A percentile compares a stretch with the other conserved stretches of the same genome.
Evolutionary conservation across 2,888 invertebrate genomes (phyloP).

Genomic region (Drosophila siamana): DNA sequence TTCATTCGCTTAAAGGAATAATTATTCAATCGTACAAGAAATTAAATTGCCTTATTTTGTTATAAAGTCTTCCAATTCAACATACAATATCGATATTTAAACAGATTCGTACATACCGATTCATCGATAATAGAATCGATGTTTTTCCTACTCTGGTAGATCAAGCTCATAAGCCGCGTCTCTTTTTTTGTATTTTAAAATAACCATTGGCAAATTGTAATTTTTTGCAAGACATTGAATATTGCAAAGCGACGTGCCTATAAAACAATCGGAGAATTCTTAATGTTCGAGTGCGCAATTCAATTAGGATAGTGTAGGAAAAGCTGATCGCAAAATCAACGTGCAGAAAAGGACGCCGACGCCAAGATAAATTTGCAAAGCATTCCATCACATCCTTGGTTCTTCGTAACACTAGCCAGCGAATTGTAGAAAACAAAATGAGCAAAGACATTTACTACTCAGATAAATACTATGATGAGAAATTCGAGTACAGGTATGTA

Average conservation of each 20-base stretch:
- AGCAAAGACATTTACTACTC: slow-evolving; percentile 95
- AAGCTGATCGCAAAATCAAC: slow-evolving; percentile 12
- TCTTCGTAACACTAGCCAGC: background rate
- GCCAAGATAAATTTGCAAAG: slow-evolving; percentile 11
- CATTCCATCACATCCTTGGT: slow-evolving; percentile 32
- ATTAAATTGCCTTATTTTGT: no score
- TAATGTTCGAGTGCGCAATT: background rate
- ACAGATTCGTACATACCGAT: slow-evolving; percentile 3
- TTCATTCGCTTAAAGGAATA: no score
- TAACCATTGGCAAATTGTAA: slow-evolving; percentile 30
- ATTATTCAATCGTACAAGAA: no score
- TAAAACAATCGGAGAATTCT: background rate
- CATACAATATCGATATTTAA: background rate
- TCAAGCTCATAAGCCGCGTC: slow-evolving; percentile 57
- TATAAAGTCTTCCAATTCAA: no score
- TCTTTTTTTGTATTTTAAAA: slow-evolving; percentile 61
- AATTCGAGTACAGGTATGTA: slow-evolving; percentile 95
- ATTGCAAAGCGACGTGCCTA: background rate
- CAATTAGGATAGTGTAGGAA: background rate
- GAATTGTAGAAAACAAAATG: slow-evolving; percentile 84
- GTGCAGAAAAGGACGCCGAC: slow-evolving; percentile 44
- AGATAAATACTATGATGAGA: slow-evolving; percentile 96
- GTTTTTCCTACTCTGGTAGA: slow-evolving; percentile 25
- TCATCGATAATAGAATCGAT: slow-evolving; percentile 9
- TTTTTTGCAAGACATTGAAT: background rate